phyloP scores from a whole-genome alignment of 2,888 invertebrate species.

The Hesperia comma region DNA sequence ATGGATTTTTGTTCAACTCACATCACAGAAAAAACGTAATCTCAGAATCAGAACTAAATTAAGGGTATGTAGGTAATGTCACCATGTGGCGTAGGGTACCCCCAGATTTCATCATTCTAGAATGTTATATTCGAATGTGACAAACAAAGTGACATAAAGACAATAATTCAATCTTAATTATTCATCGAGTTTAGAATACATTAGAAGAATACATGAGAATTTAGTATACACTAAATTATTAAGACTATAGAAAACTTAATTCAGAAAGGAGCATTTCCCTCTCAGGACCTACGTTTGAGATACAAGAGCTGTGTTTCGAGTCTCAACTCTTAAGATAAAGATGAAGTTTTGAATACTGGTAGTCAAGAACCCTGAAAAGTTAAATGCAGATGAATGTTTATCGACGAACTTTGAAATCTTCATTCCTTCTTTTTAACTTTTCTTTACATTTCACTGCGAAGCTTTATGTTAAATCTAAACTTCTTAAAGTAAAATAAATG shows the following conservation, averaged over 20 bases:
- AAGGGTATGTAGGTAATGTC: too few relatives aligned
- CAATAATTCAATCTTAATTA: too few relatives aligned
- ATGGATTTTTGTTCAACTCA: too few relatives aligned
- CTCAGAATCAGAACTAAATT: too few relatives aligned
- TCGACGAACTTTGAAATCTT: slow-evolving; percentile 39
- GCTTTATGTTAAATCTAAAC: slow-evolving; percentile 8
- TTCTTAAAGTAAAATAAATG: slow-evolving; percentile 5
- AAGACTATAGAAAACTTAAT: background rate
- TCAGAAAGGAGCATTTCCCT: background rate
- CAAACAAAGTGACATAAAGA: too few relatives aligned
- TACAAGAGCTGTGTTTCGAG: slow-evolving; percentile 25
- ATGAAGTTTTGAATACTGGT: slow-evolving; percentile 43
- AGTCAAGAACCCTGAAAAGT: slow-evolving; percentile 43
- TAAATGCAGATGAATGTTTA: slow-evolving; percentile 41
- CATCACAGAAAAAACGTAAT: too few relatives aligned
- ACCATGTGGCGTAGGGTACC: too few relatives aligned
- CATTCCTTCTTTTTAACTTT: slow-evolving; percentile 27
- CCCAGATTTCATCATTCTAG: too few relatives aligned
- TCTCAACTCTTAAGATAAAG: slow-evolving; percentile 43
- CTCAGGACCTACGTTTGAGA: background rate
- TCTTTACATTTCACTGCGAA: slow-evolving; percentile 17
- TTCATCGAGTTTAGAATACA: too few relatives aligned
- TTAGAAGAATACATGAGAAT: too few relatives aligned
- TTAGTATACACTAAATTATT: background rate
- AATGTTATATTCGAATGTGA: too few relatives aligned